Evolutionary conservation across 2,113 vertebrate genomes (phyloP).

Genomic region (Misgurnus mizolepis): DNA sequence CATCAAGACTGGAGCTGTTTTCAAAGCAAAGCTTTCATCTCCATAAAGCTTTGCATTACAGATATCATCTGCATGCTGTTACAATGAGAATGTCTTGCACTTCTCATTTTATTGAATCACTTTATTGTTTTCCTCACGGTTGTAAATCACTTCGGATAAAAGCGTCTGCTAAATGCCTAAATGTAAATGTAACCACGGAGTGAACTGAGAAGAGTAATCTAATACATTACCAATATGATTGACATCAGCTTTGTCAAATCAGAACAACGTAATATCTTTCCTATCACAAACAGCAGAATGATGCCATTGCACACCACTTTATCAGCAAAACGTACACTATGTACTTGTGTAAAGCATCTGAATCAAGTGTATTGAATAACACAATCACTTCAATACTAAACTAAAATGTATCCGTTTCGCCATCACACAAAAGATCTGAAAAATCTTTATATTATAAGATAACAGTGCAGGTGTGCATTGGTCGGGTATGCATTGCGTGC

Average conservation of each 20-base stretch:
- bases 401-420: not conserved
- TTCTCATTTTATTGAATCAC: no score
- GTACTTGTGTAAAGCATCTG: not conserved
- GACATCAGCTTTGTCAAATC: not conserved
- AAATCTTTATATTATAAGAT: not conserved
- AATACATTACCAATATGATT: not conserved
- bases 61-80: not conserved
- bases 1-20: not conserved
- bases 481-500: not conserved
- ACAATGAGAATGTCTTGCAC: no score
- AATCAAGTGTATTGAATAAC: not conserved
- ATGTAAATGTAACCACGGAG: not conserved
- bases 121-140: no score
- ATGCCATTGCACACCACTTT: not conserved
- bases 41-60: not conserved
- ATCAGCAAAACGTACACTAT: not conserved
- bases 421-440: not conserved
- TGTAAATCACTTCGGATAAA: no score
- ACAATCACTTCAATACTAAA: not conserved
- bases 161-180: no score
- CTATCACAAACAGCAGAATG: not conserved
- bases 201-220: not conserved
- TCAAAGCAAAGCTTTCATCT: constrained; percentile 3
- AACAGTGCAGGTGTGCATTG: constrained; percentile 25
- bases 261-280: not conserved